Percentiles rank a stretch among this genome's conserved stretches.
phyloP scores from a whole-genome alignment of 1,140 invertebrate species.

The Meloidogyne chitwoodi region DNA sequence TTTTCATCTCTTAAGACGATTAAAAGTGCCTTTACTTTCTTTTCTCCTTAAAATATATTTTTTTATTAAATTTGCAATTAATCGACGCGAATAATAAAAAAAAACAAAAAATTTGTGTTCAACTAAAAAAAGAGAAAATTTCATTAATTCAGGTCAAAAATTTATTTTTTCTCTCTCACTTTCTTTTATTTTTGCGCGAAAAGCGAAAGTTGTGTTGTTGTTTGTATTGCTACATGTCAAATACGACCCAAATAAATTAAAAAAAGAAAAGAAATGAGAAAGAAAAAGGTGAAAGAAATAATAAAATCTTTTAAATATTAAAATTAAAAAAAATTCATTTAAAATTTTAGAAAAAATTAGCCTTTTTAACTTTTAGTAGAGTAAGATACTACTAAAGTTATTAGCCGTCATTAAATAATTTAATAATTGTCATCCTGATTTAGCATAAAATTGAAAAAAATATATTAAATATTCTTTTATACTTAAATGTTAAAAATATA shows the following conservation, averaged over 20 bases:
- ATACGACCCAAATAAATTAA: neutral
- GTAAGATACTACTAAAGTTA: too few relatives aligned
- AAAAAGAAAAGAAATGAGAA: neutral
- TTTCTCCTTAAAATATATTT: neutral
- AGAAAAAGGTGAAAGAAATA: neutral
- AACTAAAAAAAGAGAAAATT: neutral
- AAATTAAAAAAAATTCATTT: too few relatives aligned
- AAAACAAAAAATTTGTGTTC: neutral
- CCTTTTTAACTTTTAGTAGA: too few relatives aligned
- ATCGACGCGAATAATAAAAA: neutral
- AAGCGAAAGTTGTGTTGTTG: neutral
- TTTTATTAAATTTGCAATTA: neutral
- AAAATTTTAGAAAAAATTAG: too few relatives aligned
- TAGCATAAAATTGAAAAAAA: too few relatives aligned
- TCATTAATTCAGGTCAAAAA: neutral
- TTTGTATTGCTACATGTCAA: too few relatives aligned
- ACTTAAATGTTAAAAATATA: too few relatives aligned
- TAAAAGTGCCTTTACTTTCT: neutral
- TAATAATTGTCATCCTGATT: too few relatives aligned
- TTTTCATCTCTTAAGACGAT: neutral
- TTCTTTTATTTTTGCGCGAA: neutral
- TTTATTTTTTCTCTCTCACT: neutral
- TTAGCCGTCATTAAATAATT: too few relatives aligned
- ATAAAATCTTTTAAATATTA: neutral
- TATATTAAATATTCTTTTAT: too few relatives aligned